Percentiles rank a stretch among this genome's conserved stretches.
phyloP scores from a whole-genome alignment of 2,797 vertebrate species.

The Spea hammondii region DNA sequence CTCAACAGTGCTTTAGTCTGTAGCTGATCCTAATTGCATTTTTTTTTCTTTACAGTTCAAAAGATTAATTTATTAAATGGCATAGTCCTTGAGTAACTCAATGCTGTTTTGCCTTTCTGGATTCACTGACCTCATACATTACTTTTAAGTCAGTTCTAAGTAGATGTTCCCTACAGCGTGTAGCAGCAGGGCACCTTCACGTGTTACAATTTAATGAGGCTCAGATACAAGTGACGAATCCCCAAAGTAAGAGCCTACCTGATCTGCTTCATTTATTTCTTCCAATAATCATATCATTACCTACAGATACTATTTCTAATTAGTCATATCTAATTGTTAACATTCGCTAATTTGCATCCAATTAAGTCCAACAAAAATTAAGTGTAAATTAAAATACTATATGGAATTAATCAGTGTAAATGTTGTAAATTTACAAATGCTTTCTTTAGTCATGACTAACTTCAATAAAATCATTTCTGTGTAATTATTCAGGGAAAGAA shows the following conservation, averaged over 20 bases:
- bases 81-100: conserved; percentile 58
- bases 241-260: conserved; percentile 62
- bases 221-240: conserved; percentile 59
- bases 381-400: conserved; percentile 60
- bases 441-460: conserved; percentile 54
- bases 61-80: conserved; percentile 63
- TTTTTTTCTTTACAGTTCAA: conserved; percentile 56
- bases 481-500: conserved; percentile 43
- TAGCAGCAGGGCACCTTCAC: conserved; percentile 61
- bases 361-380: conserved; percentile 64
- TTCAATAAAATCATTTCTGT: conserved; percentile 54
- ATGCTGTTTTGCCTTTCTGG: conserved; percentile 49
- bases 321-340: conserved; percentile 69
- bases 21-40: conserved; percentile 62
- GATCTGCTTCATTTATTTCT: conserved; percentile 68
- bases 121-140: conserved; percentile 58
- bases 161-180: conserved; percentile 54
- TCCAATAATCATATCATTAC: conserved; percentile 69
- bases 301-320: conserved; percentile 70
- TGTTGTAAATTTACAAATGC: conserved; percentile 57
- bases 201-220: conserved; percentile 65
- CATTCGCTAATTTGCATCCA: conserved; percentile 68
- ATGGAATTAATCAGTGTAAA: conserved; percentile 63
- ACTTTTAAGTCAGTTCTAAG: conserved; percentile 66
- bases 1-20: conserved; percentile 59